Percentiles rank a stretch among this genome's conserved stretches.
Evolutionary conservation across 1,140 invertebrate species (phyloP).

Genomic region (Helicorthomorpha holstii): DNA sequence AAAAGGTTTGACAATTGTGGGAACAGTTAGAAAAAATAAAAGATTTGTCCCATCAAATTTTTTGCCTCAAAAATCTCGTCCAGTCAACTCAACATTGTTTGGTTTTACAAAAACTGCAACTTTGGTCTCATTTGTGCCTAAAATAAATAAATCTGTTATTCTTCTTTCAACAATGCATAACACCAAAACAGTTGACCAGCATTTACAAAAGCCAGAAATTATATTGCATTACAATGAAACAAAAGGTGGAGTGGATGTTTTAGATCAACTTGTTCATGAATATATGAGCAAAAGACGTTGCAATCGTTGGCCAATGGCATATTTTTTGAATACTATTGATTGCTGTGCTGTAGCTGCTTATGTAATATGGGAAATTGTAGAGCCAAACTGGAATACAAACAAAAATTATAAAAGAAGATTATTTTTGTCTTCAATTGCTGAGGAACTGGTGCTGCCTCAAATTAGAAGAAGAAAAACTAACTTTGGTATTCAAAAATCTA

Average conservation of each 20-base stretch:
- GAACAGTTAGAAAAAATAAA: background rate
- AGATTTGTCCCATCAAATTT: background rate
- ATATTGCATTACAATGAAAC: slow-evolving; percentile 25
- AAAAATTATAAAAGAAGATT: background rate
- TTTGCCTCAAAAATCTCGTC: background rate
- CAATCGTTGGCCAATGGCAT: slow-evolving; percentile 23
- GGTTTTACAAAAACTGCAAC: slow-evolving; percentile 15
- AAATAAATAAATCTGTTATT: slow-evolving; percentile 11
- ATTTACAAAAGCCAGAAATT: slow-evolving; percentile 23
- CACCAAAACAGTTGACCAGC: too few relatives aligned
- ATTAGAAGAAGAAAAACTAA: background rate
- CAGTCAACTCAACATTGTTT: slow-evolving; percentile 1
- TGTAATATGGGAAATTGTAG: background rate
- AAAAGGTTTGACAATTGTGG: background rate
- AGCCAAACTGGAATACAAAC: background rate
- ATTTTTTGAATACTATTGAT: slow-evolving; percentile 12
- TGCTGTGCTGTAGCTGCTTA: slow-evolving; percentile 10
- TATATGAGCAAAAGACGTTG: slow-evolving; percentile 19
- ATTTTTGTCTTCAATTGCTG: background rate
- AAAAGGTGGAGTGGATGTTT: slow-evolving; percentile 28
- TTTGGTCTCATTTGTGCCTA: slow-evolving; percentile 19
- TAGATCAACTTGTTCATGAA: slow-evolving; percentile 25
- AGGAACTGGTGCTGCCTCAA: background rate
- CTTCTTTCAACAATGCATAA: slow-evolving; percentile 14
- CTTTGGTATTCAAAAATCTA: background rate